Evolutionary conservation across 2,113 vertebrate genomes (phyloP).

Genomic region (Perca schrenkii): DNA sequence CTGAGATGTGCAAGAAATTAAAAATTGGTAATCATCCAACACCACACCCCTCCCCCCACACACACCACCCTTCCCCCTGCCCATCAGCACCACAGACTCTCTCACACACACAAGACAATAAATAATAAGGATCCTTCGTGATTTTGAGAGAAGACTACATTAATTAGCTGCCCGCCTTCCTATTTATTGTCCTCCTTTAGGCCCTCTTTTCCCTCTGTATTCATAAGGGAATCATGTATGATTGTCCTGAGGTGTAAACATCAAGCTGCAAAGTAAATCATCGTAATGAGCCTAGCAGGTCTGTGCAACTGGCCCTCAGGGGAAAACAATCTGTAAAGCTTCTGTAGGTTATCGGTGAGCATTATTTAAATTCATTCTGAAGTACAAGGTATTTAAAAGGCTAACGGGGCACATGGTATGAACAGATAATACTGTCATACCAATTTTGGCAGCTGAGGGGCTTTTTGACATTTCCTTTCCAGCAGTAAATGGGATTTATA

Average conservation of each 20-base stretch:
- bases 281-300: conserved; percentile 47
- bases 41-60: neutral
- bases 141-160: conserved; percentile 44
- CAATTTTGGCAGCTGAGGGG: conserved; percentile 8
- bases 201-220: conserved; percentile 29
- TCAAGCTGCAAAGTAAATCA: conserved; percentile 61
- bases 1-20: conserved; percentile 53
- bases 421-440: conserved; percentile 22
- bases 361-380: conserved; percentile 23
- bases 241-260: conserved; percentile 71
- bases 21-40: conserved; percentile 50
- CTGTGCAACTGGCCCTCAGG: conserved; percentile 22
- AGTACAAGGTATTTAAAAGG: conserved; percentile 25
- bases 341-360: conserved; percentile 7
- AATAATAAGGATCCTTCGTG: conserved; percentile 27
- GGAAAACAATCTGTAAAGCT: conserved; percentile 3
- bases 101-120: conserved; percentile 23
- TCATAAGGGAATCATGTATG: conserved; percentile 56
- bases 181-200: conserved; percentile 44
- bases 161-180: conserved; percentile 69
- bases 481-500: conserved; percentile 20
- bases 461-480: conserved; percentile 12
- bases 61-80: neutral
- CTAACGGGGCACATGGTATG: conserved; percentile 16
- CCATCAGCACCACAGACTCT: conserved; percentile 25